Evolutionary conservation across 2,797 vertebrate species (phyloP).

Genomic region (Thunnus albacares): DNA sequence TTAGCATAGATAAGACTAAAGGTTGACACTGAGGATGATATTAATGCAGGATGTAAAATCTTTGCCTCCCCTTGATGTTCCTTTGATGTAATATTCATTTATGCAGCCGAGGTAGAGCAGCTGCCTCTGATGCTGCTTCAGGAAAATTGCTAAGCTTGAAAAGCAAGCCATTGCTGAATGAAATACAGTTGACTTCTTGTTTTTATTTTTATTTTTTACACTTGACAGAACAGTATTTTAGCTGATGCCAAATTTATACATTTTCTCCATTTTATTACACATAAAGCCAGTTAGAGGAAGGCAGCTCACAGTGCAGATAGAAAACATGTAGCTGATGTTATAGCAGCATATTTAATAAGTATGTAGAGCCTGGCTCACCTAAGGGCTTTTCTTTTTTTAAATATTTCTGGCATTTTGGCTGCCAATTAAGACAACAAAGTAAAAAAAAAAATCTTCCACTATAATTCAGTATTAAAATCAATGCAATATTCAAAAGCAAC

Average conservation of each 20-base stretch:
- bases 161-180: background rate
- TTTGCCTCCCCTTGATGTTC: slow-evolving; percentile 12
- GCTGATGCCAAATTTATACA: background rate
- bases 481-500: background rate
- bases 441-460: background rate
- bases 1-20: background rate
- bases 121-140: slow-evolving; percentile 19
- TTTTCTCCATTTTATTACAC: background rate
- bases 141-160: slow-evolving; percentile 12
- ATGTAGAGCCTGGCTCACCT: background rate
- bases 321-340: background rate
- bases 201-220: background rate
- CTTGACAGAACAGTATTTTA: background rate
- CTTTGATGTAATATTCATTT: slow-evolving; percentile 46
- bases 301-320: no score
- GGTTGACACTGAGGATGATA: slow-evolving; percentile 16
- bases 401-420: background rate
- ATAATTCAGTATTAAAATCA: background rate
- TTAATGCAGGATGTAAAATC: background rate
- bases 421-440: background rate
- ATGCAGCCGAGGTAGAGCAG: slow-evolving; percentile 22
- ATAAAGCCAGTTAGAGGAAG: background rate
- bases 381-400: background rate
- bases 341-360: background rate
- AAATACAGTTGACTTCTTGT: background rate